Percentiles rank a stretch among this genome's conserved stretches.
These are phyloP conservation scores for Drosophila prostipennis DNA, from an alignment of 2,888 invertebrate species.

Conservation along the genomic window DNA sequence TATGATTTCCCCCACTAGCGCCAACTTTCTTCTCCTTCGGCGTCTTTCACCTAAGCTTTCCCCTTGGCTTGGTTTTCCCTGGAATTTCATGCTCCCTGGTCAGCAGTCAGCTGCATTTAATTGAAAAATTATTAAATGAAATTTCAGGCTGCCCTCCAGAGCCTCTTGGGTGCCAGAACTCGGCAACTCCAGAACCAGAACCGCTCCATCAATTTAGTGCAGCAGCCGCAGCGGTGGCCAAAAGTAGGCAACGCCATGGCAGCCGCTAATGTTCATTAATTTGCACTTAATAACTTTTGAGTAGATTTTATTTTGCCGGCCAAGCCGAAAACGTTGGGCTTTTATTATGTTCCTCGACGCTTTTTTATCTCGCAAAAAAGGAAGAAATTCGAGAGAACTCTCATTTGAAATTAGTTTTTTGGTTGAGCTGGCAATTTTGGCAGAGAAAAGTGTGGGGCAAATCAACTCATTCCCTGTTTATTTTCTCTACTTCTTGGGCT, in stretches of 20 bases:
- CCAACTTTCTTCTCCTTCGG: constrained; percentile 6
- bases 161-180: constrained; percentile 12
- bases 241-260: constrained; percentile 55
- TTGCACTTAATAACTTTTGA: constrained; percentile 78
- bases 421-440: constrained; percentile 54
- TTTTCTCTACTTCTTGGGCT: constrained; percentile 23
- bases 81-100: constrained; percentile 39
- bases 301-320: constrained; percentile 63
- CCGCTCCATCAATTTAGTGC: constrained; percentile 47
- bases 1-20: not conserved
- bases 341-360: constrained; percentile 25
- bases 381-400: constrained; percentile 42
- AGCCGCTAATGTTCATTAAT: constrained; percentile 78
- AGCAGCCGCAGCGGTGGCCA: constrained; percentile 41
- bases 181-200: constrained; percentile 19
- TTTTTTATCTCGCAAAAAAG: constrained; percentile 25
- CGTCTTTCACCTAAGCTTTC: constrained; percentile 19
- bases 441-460: constrained; percentile 13
- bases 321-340: constrained; percentile 26
- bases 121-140: constrained; percentile 77
- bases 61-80: constrained; percentile 36
- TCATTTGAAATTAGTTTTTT: constrained; percentile 71
- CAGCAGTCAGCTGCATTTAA: constrained; percentile 73
- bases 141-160: constrained; percentile 51
- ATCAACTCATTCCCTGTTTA: constrained; percentile 40